phyloP scores from a whole-genome alignment of 2,113 vertebrate genomes.

The Catagonus wagneri region DNA sequence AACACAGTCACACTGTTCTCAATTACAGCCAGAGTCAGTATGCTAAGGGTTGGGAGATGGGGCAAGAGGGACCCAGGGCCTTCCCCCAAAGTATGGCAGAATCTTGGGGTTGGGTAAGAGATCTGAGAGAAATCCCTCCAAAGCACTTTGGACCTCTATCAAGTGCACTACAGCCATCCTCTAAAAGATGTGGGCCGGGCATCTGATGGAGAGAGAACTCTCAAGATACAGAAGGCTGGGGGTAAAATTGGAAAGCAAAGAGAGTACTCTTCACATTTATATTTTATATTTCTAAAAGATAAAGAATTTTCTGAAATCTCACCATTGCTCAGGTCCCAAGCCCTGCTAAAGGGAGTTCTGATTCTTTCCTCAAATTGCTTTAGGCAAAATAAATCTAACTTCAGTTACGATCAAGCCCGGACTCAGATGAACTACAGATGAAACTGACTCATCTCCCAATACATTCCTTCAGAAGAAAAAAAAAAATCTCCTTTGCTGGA shows the following conservation, averaged over 20 bases:
- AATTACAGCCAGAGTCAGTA: neutral
- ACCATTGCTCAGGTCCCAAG: neutral
- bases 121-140: neutral
- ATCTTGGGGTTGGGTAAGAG: neutral
- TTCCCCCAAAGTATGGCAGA: neutral
- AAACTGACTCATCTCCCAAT: neutral
- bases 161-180: neutral
- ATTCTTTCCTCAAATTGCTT: neutral
- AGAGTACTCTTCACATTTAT: neutral
- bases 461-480: neutral
- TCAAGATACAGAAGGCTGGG: neutral
- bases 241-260: neutral
- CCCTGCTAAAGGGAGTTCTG: neutral
- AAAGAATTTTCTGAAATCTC: slow-evolving; percentile 3
- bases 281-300: neutral
- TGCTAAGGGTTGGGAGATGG: neutral
- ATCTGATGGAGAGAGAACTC: neutral
- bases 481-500: neutral
- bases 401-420: neutral
- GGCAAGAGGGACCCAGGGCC: neutral
- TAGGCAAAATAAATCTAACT: slow-evolving; percentile 8
- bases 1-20: neutral
- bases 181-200: neutral
- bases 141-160: neutral
- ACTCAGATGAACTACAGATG: neutral